Conservation (phyloP, 2,797 vertebrate genomes). For the Loris lydekkerianus region DNA sequence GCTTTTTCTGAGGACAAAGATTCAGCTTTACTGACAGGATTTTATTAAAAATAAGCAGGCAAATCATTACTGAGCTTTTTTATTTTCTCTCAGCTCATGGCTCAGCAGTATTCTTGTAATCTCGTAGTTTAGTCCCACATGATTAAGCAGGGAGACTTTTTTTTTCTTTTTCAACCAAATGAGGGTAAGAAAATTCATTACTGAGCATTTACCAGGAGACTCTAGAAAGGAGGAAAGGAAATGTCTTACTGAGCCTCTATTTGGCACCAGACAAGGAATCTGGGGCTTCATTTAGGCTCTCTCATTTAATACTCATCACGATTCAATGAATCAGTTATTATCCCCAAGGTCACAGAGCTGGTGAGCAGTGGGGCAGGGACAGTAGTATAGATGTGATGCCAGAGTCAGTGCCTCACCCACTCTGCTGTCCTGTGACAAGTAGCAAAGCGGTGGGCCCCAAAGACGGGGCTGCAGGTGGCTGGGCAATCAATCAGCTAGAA, state of each 20-base stretch:
- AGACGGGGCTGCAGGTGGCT: not conserved
- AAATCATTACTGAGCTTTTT: not conserved
- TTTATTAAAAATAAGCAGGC: conserved; percentile 66
- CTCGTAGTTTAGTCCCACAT: conserved; percentile 19
- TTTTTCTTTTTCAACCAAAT: conserved; percentile 46
- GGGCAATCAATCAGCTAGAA: not conserved
- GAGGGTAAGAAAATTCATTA: conserved; percentile 50
- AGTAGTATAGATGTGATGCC: not conserved
- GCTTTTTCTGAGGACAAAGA: conserved; percentile 28
- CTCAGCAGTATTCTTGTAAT: conserved; percentile 55
- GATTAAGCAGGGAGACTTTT: conserved; percentile 51
- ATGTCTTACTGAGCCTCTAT: not conserved
- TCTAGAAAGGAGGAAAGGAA: conserved; percentile 1
- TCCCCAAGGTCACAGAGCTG: not conserved
- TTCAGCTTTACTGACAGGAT: conserved; percentile 6
- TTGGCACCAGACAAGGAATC: not conserved
- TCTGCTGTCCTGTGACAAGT: rapidly evolving
- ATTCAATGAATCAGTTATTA: not conserved
- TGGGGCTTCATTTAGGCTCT: not conserved
- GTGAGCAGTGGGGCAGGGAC: not conserved
- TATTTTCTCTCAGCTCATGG: not conserved
- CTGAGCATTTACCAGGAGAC: conserved; percentile 5
- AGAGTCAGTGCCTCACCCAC: rapidly evolving
- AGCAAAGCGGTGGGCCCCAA: not conserved
- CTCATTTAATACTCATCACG: not conserved